Evolutionary conservation across 2,888 invertebrate genomes (phyloP).

Genomic region (Eupithecia subfuscata): DNA sequence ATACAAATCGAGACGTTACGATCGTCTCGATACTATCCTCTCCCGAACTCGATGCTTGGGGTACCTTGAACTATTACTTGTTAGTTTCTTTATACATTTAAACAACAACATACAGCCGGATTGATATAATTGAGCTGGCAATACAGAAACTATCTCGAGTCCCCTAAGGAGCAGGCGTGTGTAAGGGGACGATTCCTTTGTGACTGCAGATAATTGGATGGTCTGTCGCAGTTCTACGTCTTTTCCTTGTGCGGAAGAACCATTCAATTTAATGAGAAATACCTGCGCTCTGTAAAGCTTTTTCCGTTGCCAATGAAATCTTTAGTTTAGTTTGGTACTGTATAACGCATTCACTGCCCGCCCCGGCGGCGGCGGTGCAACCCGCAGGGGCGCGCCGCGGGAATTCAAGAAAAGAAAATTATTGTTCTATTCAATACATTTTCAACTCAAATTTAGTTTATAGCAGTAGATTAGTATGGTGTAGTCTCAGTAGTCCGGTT

Average conservation of each 20-base stretch:
- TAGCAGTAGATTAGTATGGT: too few relatives aligned
- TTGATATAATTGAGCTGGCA: not conserved
- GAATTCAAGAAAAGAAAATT: too few relatives aligned
- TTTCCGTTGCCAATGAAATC: not conserved
- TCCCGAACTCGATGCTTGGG: too few relatives aligned
- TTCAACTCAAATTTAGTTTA: too few relatives aligned
- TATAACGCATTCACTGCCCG: too few relatives aligned
- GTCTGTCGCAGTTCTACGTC: slow-evolving; percentile 14
- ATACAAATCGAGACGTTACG: too few relatives aligned
- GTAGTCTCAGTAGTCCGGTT: too few relatives aligned
- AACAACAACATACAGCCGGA: not conserved
- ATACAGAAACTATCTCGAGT: slow-evolving; percentile 7
- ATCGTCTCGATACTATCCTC: too few relatives aligned
- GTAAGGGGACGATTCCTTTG: slow-evolving; percentile 20
- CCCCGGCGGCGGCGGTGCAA: too few relatives aligned
- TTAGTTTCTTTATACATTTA: not conserved
- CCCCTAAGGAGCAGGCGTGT: slow-evolving; percentile 2
- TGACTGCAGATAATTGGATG: slow-evolving; percentile 24
- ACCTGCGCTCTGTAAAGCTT: not conserved
- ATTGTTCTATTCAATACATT: too few relatives aligned
- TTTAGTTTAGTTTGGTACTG: not conserved
- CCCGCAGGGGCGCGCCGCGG: too few relatives aligned
- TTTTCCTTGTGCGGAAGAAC: slow-evolving; percentile 14
- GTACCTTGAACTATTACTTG: not conserved
- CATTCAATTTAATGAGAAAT: slow-evolving; percentile 14